Evolutionary conservation across 2,888 invertebrate genomes (phyloP).

Genomic region (Acanthosoma haemorrhoidale): DNA sequence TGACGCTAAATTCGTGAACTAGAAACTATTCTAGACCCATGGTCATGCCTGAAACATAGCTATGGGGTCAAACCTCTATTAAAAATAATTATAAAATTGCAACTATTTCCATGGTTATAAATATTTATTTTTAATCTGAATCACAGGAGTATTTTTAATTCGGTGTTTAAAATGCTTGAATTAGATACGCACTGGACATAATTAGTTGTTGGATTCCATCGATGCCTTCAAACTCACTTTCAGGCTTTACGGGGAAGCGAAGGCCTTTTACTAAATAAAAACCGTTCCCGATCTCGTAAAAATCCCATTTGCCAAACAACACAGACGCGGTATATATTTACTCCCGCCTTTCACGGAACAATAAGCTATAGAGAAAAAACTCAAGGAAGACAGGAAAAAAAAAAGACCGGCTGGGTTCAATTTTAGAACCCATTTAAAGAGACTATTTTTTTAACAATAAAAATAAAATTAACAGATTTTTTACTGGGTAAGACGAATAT

Average conservation of each 20-base stretch:
- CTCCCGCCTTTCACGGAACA: background rate
- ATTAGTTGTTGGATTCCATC: background rate
- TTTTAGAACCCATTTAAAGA: background rate
- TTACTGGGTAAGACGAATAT: too few relatives aligned
- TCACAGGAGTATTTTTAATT: too few relatives aligned
- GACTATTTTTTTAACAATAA: too few relatives aligned
- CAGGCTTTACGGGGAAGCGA: background rate
- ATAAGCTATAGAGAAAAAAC: background rate
- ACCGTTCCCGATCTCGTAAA: background rate
- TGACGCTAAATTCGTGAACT: too few relatives aligned
- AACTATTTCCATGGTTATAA: too few relatives aligned
- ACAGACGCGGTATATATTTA: background rate
- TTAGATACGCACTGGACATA: background rate
- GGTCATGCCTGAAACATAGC: too few relatives aligned
- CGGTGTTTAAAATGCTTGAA: too few relatives aligned
- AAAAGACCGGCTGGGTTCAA: background rate
- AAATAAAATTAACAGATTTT: too few relatives aligned
- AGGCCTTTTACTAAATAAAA: slow-evolving; percentile 19
- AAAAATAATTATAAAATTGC: too few relatives aligned
- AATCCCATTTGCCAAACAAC: slow-evolving; percentile 2
- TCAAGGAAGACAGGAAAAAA: background rate
- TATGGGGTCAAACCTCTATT: too few relatives aligned
- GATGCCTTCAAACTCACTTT: slow-evolving; percentile 1
- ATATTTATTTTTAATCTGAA: too few relatives aligned
- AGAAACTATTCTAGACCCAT: too few relatives aligned